These are phyloP conservation scores for Drosophila hydei DNA, from an alignment of 1,140 invertebrate genomes.

Conservation along the genomic window DNA sequence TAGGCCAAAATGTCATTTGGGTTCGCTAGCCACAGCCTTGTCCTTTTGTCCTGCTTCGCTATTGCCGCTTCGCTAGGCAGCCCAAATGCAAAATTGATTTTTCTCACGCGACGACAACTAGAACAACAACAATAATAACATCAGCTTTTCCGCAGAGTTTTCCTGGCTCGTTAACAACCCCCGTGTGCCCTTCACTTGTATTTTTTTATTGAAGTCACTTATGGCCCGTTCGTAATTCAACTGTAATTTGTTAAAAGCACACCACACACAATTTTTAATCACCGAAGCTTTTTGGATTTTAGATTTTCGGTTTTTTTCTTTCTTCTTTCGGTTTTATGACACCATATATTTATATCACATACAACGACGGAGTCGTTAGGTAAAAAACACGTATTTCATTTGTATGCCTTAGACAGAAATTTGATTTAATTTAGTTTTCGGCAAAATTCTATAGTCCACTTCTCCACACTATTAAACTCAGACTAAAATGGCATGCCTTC, in stretches of 20 bases:
- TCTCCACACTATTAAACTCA: slow-evolving; percentile 27
- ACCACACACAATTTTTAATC: slow-evolving; percentile 45
- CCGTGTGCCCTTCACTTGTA: slow-evolving; percentile 55
- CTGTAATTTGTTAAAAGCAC: slow-evolving; percentile 64
- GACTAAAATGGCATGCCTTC: slow-evolving; percentile 42
- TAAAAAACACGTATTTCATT: slow-evolving; percentile 22
- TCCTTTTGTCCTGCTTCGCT: slow-evolving; percentile 28
- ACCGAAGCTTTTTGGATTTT: slow-evolving; percentile 43
- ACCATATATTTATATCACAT: slow-evolving; percentile 14
- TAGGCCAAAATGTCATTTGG: slow-evolving; percentile 68
- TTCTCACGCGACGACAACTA: slow-evolving; percentile 71
- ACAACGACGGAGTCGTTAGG: slow-evolving; percentile 5
- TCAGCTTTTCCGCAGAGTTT: slow-evolving; percentile 60
- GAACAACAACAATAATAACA: slow-evolving; percentile 29
- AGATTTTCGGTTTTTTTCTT: slow-evolving; percentile 22
- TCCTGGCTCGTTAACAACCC: slow-evolving; percentile 55
- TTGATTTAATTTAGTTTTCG: slow-evolving; percentile 43
- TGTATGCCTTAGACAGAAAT: slow-evolving; percentile 25
- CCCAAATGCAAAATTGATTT: slow-evolving; percentile 76
- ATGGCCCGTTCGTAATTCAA: slow-evolving; percentile 44
- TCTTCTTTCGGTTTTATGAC: slow-evolving; percentile 30
- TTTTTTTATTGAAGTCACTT: not conserved
- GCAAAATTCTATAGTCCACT: slow-evolving; percentile 44
- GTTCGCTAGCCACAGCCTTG: slow-evolving; percentile 32
- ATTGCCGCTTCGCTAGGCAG: slow-evolving; percentile 24